Evolutionary conservation across 2,797 vertebrate genomes (phyloP).

Genomic region (Borostomias antarcticus): DNA sequence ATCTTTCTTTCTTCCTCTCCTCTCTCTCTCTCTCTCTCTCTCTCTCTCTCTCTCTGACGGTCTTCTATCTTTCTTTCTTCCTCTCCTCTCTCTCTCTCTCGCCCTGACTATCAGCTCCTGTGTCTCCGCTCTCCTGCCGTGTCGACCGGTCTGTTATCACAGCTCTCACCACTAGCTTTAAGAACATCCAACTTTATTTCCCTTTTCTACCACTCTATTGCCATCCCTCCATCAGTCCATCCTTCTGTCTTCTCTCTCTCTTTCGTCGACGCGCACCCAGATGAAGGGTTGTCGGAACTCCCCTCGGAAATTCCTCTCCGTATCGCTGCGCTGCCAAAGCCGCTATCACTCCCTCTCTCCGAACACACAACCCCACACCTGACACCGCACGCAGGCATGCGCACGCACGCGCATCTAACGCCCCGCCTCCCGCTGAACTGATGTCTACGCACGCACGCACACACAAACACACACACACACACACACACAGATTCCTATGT

Average conservation of each 20-base stretch:
- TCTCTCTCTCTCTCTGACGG: conserved; percentile 6
- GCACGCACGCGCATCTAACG: not conserved
- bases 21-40: conserved; percentile 13
- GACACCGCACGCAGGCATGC: not conserved
- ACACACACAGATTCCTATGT: not conserved
- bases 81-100: not conserved
- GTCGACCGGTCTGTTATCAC: too few species aligned
- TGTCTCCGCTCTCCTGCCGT: not conserved
- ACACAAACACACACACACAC: conserved; percentile 14
- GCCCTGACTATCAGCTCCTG: not conserved
- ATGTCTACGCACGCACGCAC: not conserved
- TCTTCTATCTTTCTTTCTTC: conserved; percentile 1
- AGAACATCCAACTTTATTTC: conserved; percentile 4
- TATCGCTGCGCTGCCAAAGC: conserved; percentile 47
- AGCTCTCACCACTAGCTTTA: not conserved
- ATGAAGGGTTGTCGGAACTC: conserved; percentile 44
- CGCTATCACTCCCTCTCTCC: conserved; percentile 42
- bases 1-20: conserved; percentile 1
- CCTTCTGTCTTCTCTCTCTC: conserved; percentile 26
- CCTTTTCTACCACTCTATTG: conserved; percentile 9
- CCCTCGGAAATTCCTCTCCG: conserved; percentile 64
- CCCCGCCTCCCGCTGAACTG: not conserved
- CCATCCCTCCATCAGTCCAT: conserved; percentile 9
- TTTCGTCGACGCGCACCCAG: conserved; percentile 17
- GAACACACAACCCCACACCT: not conserved